phyloP scores from a whole-genome alignment of 1,140 invertebrate species.

The Atta cephalotes region DNA sequence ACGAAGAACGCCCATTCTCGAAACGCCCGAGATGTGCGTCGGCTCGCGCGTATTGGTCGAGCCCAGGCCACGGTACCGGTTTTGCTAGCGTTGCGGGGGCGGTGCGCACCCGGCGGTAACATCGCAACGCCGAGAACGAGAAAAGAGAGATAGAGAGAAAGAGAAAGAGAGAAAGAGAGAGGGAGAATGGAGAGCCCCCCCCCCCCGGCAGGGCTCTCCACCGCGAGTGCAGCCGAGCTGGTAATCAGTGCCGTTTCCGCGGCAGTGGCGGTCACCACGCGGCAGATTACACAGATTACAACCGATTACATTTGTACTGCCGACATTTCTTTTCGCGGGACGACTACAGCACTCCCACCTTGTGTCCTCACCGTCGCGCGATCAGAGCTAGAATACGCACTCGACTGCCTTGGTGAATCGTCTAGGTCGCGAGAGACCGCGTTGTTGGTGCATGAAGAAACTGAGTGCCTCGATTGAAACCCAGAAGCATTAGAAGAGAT shows the following conservation, averaged over 20 bases:
- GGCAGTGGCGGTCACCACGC: conserved; percentile 83
- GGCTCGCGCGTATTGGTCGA: conserved; percentile 75
- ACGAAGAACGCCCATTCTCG: conserved; percentile 72
- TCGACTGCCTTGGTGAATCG: conserved; percentile 11
- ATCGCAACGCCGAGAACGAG: conserved; percentile 67
- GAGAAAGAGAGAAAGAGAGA: conserved; percentile 15
- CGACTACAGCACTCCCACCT: conserved; percentile 38
- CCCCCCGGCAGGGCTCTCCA: conserved; percentile 72
- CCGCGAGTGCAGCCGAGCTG: conserved; percentile 76
- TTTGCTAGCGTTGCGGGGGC: conserved; percentile 81
- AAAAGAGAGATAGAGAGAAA: conserved; percentile 30
- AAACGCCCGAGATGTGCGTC: conserved; percentile 72
- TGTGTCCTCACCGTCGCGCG: conserved; percentile 29
- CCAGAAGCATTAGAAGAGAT: too few relatives aligned
- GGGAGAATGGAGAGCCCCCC: not conserved
- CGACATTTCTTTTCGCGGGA: conserved; percentile 48
- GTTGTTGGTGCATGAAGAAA: not conserved
- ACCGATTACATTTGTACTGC: conserved; percentile 38
- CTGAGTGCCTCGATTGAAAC: not conserved
- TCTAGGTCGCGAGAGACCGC: conserved; percentile 9
- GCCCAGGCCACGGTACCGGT: conserved; percentile 76
- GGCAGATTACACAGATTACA: conserved; percentile 77
- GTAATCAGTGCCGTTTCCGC: conserved; percentile 86
- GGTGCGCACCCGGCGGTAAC: conserved; percentile 72
- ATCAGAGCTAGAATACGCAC: conserved; percentile 18